phyloP scores from a whole-genome alignment of 2,888 invertebrate species.

The Caenorhabditis japonica region DNA sequence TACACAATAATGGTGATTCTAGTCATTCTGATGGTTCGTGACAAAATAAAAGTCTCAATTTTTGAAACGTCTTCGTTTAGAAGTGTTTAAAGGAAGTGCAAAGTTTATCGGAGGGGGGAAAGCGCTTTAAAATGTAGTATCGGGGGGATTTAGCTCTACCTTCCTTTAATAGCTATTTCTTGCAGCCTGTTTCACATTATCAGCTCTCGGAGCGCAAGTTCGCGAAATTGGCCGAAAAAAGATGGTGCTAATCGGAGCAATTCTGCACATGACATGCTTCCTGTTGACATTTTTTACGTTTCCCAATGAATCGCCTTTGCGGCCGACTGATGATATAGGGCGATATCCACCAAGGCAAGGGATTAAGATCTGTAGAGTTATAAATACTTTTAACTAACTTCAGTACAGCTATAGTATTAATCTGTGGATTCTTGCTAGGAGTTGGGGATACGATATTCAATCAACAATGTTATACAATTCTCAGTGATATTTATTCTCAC shows the following conservation, averaged over 20 bases:
- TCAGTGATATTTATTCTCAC: conserved; percentile 45
- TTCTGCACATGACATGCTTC: conserved; percentile 48
- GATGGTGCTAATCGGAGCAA: conserved; percentile 35
- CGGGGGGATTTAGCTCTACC: no score
- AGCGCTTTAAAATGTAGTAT: no score
- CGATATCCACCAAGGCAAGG: conserved; percentile 36
- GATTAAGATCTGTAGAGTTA: background rate
- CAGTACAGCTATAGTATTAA: conserved; percentile 16
- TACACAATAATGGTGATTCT: conserved; percentile 55
- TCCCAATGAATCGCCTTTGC: conserved; percentile 39
- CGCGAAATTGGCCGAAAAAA: conserved; percentile 45
- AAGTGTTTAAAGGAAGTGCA: no score
- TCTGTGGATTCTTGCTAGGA: conserved; percentile 39
- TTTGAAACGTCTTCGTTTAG: conserved; percentile 17
- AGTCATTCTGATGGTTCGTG: conserved; percentile 49
- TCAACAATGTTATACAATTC: conserved; percentile 49
- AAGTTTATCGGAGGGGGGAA: no score
- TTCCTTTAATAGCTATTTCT: no score
- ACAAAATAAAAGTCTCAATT: conserved; percentile 12
- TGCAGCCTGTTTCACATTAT: conserved; percentile 33
- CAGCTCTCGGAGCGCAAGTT: conserved; percentile 21
- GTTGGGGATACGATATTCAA: conserved; percentile 48
- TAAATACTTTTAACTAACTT: background rate
- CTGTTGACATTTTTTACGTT: conserved; percentile 42
- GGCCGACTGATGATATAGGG: conserved; percentile 14